Base-by-base conservation (phyloP, 2,888 invertebrate genomes). In the Lysandra coridon region DNA sequence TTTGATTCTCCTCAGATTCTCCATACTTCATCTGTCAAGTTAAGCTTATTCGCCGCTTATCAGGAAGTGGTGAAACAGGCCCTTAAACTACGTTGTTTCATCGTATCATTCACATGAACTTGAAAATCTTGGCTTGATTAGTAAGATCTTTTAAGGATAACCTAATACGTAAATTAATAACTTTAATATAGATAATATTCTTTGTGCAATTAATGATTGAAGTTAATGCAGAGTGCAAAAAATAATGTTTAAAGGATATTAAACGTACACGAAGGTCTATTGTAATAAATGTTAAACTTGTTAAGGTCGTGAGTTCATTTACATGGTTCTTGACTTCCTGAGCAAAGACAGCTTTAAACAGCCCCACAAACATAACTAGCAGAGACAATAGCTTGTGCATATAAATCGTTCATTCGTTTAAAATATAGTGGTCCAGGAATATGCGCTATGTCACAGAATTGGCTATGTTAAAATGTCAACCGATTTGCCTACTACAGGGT, bases 311-410 rank as follows among this genome's bases (percentile, higher is more conserved):
- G 60, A 60, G 60, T 60, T 60, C n/a, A 14, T 60, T 60, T n/a
- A n/a, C 60, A 60, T 60, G 60, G n/a, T 60, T 60, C 17, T 60
- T 60, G 60, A 60, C 60, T 60, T 60, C 60, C n/a, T n/a, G 60
- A n/a, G n/a, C 5, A 60, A 60, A 60, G n/a, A n/a, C 3, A 5
- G 3, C n/a, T n/a, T 60, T 60, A 60, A n/a, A 60, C 57, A 57
- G 4, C 57, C 57, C 57, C 57, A 17, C 3, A 53, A 53, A 12
- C 40, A 40, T 14, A 53, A 53, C 14, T 57, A 57, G 4, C 57
- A 57, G 17, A 17, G 57, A 57, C 7, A 44, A 44, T 7, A 44
- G 2, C 44, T 44, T 44, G 44, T 44, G 53, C 14, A 57, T 57
- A 17, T 57, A 14, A 12, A 14, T 14, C 3, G 53, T 14, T 53